Conservation (phyloP, 2,797 vertebrate genomes). For the Spinus olivaceus region DNA sequence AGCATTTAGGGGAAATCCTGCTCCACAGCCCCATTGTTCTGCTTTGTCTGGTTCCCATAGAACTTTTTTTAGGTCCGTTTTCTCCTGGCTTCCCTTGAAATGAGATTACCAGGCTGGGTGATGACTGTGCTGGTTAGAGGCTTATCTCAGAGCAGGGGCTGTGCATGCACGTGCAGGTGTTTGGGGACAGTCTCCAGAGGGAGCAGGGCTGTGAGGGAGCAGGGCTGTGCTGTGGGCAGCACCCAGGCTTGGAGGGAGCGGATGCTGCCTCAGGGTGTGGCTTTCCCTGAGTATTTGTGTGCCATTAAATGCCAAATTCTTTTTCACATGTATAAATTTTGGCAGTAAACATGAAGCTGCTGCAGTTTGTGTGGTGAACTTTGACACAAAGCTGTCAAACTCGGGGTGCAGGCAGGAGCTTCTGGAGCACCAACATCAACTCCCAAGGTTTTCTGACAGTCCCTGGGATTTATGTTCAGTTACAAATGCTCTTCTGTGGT, state of each 20-base stretch:
- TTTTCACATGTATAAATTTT: rapidly evolving
- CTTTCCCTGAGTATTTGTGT: neutral
- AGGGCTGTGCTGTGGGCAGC: neutral
- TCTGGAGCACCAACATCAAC: neutral
- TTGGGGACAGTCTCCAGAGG: neutral
- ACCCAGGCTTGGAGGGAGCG: rapidly evolving
- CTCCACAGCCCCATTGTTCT: constrained; percentile 20
- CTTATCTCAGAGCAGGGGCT: neutral
- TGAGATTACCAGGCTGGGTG: neutral
- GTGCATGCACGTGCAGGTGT: neutral
- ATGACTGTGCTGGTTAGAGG: neutral
- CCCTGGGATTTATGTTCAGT: neutral
- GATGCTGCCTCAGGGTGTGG: neutral
- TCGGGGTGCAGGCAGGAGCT: neutral
- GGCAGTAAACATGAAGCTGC: neutral
- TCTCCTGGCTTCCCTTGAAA: neutral
- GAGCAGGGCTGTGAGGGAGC: too few species aligned
- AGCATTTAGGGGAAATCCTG: constrained; percentile 4
- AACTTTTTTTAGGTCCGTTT: neutral
- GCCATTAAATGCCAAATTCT: neutral
- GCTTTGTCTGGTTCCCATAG: neutral
- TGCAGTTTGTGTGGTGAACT: neutral
- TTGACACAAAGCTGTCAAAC: rapidly evolving
- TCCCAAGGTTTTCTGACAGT: neutral
- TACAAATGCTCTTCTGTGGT: neutral